Percentiles rank a stretch among this genome's conserved stretches.
Conservation (phyloP, 2,797 vertebrate species). For the Lerista edwardsae region DNA sequence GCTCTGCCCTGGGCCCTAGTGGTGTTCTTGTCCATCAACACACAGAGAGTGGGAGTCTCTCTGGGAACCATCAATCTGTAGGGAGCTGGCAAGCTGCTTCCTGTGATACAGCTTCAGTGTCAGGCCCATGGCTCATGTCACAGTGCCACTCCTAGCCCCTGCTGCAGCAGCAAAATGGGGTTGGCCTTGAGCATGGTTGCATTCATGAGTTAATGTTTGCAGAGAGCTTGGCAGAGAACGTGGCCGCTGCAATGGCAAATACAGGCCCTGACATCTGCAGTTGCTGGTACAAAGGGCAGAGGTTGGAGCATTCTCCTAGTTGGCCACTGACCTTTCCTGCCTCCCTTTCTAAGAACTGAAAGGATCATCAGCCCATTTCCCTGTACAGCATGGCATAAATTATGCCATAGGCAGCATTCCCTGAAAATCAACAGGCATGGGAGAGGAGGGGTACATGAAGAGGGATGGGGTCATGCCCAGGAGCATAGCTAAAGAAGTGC, state of each 20-base stretch:
- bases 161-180: not conserved
- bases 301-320: not conserved
- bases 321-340: not conserved
- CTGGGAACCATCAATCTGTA: not conserved
- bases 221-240: not conserved
- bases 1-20: not conserved
- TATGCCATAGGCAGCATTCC: not conserved
- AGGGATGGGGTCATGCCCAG: not conserved
- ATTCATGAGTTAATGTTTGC: slow-evolving; percentile 20
- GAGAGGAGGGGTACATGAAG: not conserved
- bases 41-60: not conserved
- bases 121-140: not conserved
- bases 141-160: too few relatives aligned
- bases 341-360: not conserved
- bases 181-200: not conserved
- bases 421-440: not conserved
- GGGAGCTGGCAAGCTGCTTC: not conserved
- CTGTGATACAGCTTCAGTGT: not conserved
- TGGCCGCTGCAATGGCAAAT: not conserved
- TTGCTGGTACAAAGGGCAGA: slow-evolving; percentile 4
- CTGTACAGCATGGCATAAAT: not conserved
- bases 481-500: too few relatives aligned
- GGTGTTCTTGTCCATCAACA: not conserved
- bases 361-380: not conserved
- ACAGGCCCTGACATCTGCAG: slow-evolving; percentile 1